A percentile compares a stretch with the other conserved stretches of the same genome.
phyloP scores from a whole-genome alignment of 2,888 invertebrate species.

The Tridacna crocea region DNA sequence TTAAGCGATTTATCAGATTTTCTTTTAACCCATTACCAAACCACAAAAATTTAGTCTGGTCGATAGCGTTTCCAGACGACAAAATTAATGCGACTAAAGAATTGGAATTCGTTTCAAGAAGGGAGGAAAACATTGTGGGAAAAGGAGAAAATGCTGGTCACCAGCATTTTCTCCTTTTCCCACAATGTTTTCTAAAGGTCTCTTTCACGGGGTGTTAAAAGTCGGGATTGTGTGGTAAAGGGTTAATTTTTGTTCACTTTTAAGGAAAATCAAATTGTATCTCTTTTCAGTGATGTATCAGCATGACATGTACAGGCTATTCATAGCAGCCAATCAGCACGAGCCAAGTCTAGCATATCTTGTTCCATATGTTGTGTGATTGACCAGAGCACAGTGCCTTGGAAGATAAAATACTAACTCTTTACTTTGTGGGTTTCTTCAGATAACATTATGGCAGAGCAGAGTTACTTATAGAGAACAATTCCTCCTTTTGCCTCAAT shows the following conservation, averaged over 20 bases:
- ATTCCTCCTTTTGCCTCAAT: not conserved
- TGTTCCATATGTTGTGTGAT: conserved; percentile 24
- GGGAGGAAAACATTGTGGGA: not conserved
- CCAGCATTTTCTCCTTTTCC: not conserved
- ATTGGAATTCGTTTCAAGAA: too few relatives aligned
- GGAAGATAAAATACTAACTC: not conserved
- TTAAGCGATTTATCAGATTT: too few relatives aligned
- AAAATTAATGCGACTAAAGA: too few relatives aligned
- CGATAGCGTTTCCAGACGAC: too few relatives aligned
- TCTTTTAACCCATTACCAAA: too few relatives aligned
- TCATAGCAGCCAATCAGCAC: conserved; percentile 54
- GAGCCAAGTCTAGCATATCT: conserved; percentile 61
- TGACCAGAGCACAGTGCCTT: not conserved
- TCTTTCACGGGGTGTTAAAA: too few relatives aligned
- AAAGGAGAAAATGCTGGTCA: not conserved
- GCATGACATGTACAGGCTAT: conserved; percentile 51
- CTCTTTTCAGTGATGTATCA: conserved; percentile 67
- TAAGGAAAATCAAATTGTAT: not conserved
- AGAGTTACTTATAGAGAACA: not conserved
- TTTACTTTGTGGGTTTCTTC: not conserved
- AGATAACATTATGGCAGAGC: not conserved
- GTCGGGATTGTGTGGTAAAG: not conserved
- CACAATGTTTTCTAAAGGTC: not conserved
- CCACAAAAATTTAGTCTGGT: too few relatives aligned
- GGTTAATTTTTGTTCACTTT: not conserved